Percentiles rank a stretch among this genome's conserved stretches.
Evolutionary conservation across 2,113 vertebrate species (phyloP).

Genomic region (Delphinapterus leucas): DNA sequence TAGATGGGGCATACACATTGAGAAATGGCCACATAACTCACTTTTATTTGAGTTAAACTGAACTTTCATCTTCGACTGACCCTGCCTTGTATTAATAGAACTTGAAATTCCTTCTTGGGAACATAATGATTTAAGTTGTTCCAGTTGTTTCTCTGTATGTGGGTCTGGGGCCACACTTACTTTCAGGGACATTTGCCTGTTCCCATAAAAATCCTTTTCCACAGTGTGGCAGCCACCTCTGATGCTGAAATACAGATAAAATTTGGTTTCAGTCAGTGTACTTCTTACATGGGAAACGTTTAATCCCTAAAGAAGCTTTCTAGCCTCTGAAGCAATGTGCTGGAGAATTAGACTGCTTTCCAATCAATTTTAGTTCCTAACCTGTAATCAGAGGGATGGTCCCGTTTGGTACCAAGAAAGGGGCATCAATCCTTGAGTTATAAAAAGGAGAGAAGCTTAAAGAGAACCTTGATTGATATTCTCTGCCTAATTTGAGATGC

Average conservation of each 20-base stretch:
- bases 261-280: constrained; percentile 1
- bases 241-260: constrained; percentile 18
- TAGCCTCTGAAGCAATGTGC: not conserved
- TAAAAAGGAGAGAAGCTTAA: not conserved
- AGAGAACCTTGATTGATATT: not conserved
- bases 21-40: constrained; percentile 42
- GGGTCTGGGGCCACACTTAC: not conserved
- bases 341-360: constrained; percentile 9
- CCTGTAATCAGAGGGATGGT: not conserved
- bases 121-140: constrained; percentile 38
- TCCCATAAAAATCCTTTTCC: constrained; percentile 63
- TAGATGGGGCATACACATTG: not conserved
- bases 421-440: not conserved
- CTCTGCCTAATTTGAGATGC: not conserved
- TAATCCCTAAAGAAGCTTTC: constrained; percentile 10
- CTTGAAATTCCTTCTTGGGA: constrained; percentile 63
- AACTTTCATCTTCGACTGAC: constrained; percentile 65
- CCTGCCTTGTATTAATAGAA: constrained; percentile 64
- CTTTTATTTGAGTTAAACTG: constrained; percentile 63
- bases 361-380: not conserved
- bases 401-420: not conserved
- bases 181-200: not conserved
- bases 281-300: not conserved
- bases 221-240: not conserved
- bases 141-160: constrained; percentile 11